Conservation (phyloP, 2,113 vertebrate species). For the Mola mola region DNA sequence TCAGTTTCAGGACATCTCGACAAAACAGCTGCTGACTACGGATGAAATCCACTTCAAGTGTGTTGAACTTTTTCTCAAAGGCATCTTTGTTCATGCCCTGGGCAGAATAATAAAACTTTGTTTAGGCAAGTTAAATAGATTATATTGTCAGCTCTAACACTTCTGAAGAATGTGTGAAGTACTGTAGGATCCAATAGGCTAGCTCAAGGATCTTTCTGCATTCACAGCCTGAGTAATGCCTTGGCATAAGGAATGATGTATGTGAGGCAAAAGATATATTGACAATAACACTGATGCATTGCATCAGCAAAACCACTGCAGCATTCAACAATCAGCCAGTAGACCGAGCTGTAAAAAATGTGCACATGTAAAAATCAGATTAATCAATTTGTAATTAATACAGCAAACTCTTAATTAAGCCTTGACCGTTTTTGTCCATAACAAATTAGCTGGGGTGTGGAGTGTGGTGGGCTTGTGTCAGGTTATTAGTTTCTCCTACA, state of each 20-base stretch:
- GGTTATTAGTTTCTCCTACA: constrained; percentile 80
- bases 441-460: constrained; percentile 72
- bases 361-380: constrained; percentile 55
- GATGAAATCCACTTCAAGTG: constrained; percentile 89
- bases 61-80: constrained; percentile 97
- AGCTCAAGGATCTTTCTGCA: constrained; percentile 39
- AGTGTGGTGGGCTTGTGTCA: constrained; percentile 65
- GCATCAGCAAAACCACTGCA: constrained; percentile 48
- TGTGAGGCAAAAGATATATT: constrained; percentile 50
- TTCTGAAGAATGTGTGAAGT: constrained; percentile 26
- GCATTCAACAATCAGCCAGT: constrained; percentile 53
- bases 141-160: constrained; percentile 4
- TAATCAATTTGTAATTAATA: constrained; percentile 81
- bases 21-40: constrained; percentile 91
- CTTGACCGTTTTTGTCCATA: constrained; percentile 69
- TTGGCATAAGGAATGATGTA: constrained; percentile 56
- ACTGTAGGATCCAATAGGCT: constrained; percentile 18
- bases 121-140: constrained; percentile 31
- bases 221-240: constrained; percentile 38
- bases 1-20: constrained; percentile 88
- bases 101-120: constrained; percentile 56
- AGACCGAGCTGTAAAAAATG: constrained; percentile 50
- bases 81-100: constrained; percentile 89
- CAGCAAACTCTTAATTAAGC: constrained; percentile 79
- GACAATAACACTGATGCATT: constrained; percentile 58